Evolutionary conservation across 1,140 invertebrate genomes (phyloP).

Genomic region (Drosophila burlai): DNA sequence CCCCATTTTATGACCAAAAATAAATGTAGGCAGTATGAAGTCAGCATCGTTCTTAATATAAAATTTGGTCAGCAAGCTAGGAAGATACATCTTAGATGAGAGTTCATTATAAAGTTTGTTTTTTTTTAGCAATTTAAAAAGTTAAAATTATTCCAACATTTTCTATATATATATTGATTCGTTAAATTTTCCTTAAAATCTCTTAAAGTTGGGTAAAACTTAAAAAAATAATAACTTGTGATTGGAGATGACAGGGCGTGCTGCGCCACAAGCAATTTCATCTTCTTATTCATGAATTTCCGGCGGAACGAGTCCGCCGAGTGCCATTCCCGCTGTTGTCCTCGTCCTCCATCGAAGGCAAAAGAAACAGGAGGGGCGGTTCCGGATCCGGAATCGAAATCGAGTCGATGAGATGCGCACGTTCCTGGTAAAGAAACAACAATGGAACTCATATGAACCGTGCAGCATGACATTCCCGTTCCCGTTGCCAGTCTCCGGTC

Average conservation of each 20-base stretch:
- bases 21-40: too few relatives aligned
- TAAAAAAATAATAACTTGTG: constrained; percentile 6
- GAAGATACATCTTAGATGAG: neutral
- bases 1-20: too few relatives aligned
- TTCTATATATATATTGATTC: neutral
- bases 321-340: constrained; percentile 59
- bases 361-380: constrained; percentile 17
- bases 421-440: constrained; percentile 50
- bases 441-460: constrained; percentile 75
- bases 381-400: constrained; percentile 47
- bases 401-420: constrained; percentile 64
- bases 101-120: neutral
- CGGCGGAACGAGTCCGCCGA: constrained; percentile 68
- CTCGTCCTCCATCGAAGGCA: constrained; percentile 23
- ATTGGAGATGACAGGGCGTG: constrained; percentile 13
- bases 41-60: too few relatives aligned
- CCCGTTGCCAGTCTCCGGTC: constrained; percentile 13
- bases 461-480: constrained; percentile 50
- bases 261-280: constrained; percentile 59
- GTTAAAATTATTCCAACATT: constrained; percentile 9
- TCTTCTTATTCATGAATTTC: constrained; percentile 75
- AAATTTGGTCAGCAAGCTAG: neutral
- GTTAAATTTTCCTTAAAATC: neutral
- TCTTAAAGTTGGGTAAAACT: neutral
- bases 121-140: constrained; percentile 9